Conservation (phyloP, 2,797 vertebrate species). For the Carduelis carduelis region DNA sequence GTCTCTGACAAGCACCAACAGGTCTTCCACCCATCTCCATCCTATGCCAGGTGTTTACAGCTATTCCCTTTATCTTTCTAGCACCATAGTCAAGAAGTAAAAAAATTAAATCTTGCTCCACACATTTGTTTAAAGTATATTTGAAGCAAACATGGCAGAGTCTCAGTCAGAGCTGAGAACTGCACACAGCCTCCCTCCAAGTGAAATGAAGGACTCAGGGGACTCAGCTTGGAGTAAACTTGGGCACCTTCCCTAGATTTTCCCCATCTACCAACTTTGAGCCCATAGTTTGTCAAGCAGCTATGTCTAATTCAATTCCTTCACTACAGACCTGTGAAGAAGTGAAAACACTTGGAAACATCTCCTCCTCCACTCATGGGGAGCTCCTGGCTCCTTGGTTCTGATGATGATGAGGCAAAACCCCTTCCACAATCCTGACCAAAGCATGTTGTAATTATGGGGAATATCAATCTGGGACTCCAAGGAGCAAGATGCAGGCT, state of each 20-base stretch:
- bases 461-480: background rate
- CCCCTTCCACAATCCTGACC: background rate
- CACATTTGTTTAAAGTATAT: background rate
- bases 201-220: background rate
- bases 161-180: accelerated
- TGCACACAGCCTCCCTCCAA: background rate
- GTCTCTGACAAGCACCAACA: background rate
- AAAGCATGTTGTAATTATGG: background rate
- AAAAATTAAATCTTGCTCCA: background rate
- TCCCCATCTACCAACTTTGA: background rate
- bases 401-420: background rate
- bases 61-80: background rate
- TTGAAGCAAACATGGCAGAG: background rate
- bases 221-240: background rate
- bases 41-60: background rate
- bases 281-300: background rate
- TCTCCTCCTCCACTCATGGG: background rate
- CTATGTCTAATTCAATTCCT: background rate
- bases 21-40: background rate
- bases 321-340: background rate
- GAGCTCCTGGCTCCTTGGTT: background rate
- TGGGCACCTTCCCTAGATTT: background rate
- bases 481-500: background rate
- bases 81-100: accelerated
- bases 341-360: background rate